These are phyloP conservation scores for Brachionus koreanus DNA, from an alignment of 1,140 invertebrate genomes.

Conservation along the genomic window DNA sequence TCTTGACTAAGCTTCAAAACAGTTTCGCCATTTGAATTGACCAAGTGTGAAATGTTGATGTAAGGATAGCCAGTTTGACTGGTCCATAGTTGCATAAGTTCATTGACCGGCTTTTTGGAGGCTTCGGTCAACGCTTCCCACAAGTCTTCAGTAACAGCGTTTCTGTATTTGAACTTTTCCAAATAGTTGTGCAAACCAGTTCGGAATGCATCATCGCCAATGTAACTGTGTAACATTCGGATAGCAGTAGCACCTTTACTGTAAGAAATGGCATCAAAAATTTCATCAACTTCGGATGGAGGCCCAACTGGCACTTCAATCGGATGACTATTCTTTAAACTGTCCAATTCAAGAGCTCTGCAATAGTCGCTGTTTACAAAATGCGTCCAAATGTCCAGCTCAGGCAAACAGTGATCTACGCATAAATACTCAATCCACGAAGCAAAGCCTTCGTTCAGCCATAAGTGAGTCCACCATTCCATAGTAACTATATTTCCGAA, in stretches of 20 bases:
- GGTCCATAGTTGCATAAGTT: conserved; percentile 92
- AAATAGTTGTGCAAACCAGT: conserved; percentile 90
- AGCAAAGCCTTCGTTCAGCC: conserved; percentile 59
- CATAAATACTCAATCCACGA: conserved; percentile 61
- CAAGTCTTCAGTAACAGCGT: conserved; percentile 88
- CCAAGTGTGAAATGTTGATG: background rate
- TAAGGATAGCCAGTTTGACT: conserved; percentile 66
- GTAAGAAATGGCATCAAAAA: conserved; percentile 61
- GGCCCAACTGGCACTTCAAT: conserved; percentile 59
- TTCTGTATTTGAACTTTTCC: conserved; percentile 77
- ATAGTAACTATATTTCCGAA: conserved; percentile 66
- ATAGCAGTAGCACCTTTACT: conserved; percentile 72
- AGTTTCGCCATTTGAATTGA: conserved; percentile 60
- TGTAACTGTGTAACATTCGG: conserved; percentile 89
- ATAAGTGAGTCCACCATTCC: conserved; percentile 62
- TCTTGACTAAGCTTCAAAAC: conserved; percentile 72
- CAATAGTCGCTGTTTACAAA: conserved; percentile 55
- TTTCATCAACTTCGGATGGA: conserved; percentile 58
- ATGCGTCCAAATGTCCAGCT: conserved; percentile 62
- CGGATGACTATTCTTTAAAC: conserved; percentile 58
- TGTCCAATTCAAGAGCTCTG: conserved; percentile 56
- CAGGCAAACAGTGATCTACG: conserved; percentile 60
- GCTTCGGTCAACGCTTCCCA: conserved; percentile 84
- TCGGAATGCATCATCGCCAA: conserved; percentile 84
- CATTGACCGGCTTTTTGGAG: conserved; percentile 80